These are phyloP conservation scores for Drosophila monieri DNA, from an alignment of 2,888 invertebrate species.

Conservation along the genomic window DNA sequence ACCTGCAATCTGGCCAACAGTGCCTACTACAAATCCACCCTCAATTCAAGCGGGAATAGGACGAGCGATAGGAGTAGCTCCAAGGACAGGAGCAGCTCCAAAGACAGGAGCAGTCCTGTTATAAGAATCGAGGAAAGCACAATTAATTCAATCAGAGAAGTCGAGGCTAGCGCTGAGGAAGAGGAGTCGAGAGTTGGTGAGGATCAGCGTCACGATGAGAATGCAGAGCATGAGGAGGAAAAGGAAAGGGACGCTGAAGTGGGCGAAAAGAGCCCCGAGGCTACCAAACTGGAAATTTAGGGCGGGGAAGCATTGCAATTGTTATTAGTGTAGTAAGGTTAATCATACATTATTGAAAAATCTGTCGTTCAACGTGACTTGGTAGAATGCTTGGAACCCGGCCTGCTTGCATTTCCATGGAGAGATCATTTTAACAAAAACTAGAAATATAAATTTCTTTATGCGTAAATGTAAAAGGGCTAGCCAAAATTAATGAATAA, in stretches of 20 bases:
- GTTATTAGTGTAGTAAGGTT: conserved; percentile 10
- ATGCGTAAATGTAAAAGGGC: background rate
- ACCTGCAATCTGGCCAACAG: conserved; percentile 42
- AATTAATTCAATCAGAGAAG: background rate
- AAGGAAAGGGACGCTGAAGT: conserved; percentile 3
- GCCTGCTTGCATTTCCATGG: background rate
- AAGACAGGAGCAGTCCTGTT: background rate
- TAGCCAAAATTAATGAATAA: background rate
- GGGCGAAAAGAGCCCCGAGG: background rate
- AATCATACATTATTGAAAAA: background rate
- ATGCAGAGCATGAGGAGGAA: conserved; percentile 13
- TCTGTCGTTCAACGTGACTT: background rate
- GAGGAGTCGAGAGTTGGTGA: background rate
- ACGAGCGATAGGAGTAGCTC: background rate
- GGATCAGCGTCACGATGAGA: conserved; percentile 6
- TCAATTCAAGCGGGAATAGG: background rate
- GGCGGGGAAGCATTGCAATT: conserved; percentile 25
- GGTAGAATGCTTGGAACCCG: background rate
- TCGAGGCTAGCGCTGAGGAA: background rate
- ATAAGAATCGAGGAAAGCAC: background rate
- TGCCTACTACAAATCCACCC: conserved; percentile 49
- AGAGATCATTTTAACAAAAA: background rate
- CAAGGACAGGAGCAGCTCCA: background rate
- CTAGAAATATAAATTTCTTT: background rate
- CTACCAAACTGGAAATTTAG: conserved; percentile 17